Evolutionary conservation across 2,797 vertebrate species (phyloP).

Genomic region (Chromobotia macracanthus): DNA sequence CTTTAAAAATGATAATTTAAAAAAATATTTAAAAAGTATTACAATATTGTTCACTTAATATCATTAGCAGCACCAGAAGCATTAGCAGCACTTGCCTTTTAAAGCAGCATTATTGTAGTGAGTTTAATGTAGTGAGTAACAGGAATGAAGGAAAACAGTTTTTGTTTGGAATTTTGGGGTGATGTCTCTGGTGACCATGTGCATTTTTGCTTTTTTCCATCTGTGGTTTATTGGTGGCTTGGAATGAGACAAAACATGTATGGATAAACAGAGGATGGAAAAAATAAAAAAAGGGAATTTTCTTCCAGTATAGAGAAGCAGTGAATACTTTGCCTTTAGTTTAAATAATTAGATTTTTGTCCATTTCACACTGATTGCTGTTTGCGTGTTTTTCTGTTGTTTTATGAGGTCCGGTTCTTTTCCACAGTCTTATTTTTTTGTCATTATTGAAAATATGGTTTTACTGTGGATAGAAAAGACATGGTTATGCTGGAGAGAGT

Average conservation of each 20-base stretch:
- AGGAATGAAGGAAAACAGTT: neutral
- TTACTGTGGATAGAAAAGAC: neutral
- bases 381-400: neutral
- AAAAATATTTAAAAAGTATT: too few relatives aligned
- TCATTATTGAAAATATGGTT: neutral
- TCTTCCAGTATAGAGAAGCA: neutral
- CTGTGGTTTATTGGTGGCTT: conserved; percentile 15
- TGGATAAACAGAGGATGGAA: neutral
- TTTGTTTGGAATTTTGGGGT: conserved; percentile 41
- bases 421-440: neutral
- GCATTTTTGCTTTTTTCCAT: conserved; percentile 41
- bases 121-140: neutral
- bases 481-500: neutral
- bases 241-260: neutral
- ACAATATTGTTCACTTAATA: neutral
- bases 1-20: too few relatives aligned
- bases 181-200: conserved; percentile 26
- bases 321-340: neutral
- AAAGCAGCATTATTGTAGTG: too few relatives aligned
- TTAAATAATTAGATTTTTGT: neutral
- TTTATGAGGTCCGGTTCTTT: neutral
- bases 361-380: neutral
- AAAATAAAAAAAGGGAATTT: neutral
- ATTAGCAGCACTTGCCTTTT: neutral
- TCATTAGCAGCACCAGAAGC: neutral